These are phyloP conservation scores for Glossosoma conforme DNA, from an alignment of 1,140 invertebrate genomes.

Conservation along the genomic window DNA sequence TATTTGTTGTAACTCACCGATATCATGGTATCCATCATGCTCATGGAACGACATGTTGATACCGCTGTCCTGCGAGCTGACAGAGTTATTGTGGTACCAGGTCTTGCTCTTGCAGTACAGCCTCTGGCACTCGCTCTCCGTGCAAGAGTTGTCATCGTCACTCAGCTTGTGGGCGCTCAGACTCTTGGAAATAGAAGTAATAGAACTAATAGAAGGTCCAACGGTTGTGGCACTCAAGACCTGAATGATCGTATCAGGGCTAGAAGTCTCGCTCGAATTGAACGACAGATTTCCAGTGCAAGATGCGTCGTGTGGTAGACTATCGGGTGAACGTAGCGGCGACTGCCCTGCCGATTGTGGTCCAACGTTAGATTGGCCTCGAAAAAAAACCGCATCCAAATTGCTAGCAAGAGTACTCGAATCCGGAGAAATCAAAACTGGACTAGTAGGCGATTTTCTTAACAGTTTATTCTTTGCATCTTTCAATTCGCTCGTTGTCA, in stretches of 20 bases:
- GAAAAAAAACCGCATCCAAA: constrained; percentile 34
- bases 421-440: constrained; percentile 34
- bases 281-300: constrained; percentile 47
- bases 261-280: constrained; percentile 49
- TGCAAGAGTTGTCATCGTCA: constrained; percentile 48
- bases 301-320: constrained; percentile 42
- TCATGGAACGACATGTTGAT: constrained; percentile 70
- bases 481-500: constrained; percentile 5
- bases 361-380: constrained; percentile 24
- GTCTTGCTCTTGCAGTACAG: constrained; percentile 51
- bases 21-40: too few species aligned
- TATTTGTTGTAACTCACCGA: too few species aligned
- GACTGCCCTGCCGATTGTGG: constrained; percentile 28
- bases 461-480: constrained; percentile 35
- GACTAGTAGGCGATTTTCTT: constrained; percentile 48
- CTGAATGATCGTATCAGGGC: constrained; percentile 49
- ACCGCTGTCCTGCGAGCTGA: constrained; percentile 71
- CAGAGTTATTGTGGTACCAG: constrained; percentile 58
- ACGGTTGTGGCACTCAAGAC: constrained; percentile 37
- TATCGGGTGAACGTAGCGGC: constrained; percentile 43
- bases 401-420: constrained; percentile 34
- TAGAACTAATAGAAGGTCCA: constrained; percentile 38
- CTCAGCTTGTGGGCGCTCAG: constrained; percentile 47
- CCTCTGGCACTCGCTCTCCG: constrained; percentile 39
- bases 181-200: constrained; percentile 45